phyloP scores from a whole-genome alignment of 2,113 vertebrate species.

The Odocoileus hemionus region DNA sequence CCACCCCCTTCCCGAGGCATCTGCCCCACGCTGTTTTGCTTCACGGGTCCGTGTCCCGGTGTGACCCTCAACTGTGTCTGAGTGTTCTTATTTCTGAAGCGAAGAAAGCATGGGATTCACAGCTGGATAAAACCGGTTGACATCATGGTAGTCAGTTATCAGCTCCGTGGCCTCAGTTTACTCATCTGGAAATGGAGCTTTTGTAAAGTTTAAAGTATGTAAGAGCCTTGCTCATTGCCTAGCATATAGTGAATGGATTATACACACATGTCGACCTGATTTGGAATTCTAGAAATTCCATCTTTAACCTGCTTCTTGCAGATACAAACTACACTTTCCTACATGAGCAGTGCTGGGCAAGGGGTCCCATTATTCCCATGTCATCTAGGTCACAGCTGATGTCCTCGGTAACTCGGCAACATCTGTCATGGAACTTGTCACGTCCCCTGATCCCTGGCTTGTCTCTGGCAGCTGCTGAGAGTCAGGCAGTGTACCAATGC shows the following conservation, averaged over 20 bases:
- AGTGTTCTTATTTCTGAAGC: background rate
- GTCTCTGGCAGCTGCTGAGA: background rate
- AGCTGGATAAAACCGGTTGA: background rate
- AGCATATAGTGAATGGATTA: background rate
- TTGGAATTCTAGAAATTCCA: background rate
- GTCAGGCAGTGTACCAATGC: background rate
- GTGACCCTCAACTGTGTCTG: background rate
- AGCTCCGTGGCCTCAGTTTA: background rate
- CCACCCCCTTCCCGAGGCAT: background rate
- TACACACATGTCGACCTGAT: background rate
- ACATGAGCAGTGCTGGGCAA: background rate
- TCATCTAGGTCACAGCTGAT: background rate
- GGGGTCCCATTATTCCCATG: background rate
- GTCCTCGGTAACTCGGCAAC: conserved; percentile 15
- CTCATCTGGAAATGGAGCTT: background rate
- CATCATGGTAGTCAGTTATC: background rate
- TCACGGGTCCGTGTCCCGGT: background rate
- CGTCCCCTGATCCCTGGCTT: conserved; percentile 37
- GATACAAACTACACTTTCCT: background rate
- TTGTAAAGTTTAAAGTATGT: background rate
- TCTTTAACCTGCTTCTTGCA: background rate
- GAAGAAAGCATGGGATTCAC: background rate
- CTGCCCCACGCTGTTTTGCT: background rate
- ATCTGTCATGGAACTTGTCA: conserved; percentile 34
- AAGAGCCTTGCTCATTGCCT: background rate